Conservation (phyloP, 2,113 vertebrate genomes). For the Vanacampus margaritifer region DNA sequence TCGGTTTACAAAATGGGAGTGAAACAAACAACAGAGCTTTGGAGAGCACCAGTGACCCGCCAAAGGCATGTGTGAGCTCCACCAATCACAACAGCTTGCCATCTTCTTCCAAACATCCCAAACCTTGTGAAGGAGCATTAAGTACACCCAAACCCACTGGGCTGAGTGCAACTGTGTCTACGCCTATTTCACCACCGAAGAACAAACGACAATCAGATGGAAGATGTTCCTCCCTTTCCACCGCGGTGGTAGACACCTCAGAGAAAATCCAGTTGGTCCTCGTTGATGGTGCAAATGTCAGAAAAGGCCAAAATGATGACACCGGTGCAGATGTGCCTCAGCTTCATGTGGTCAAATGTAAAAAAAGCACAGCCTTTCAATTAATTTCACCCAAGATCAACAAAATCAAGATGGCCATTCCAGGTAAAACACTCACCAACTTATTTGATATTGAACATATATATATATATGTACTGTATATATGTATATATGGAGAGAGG, state of each 20-base stretch:
- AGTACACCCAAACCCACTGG: slow-evolving; percentile 6
- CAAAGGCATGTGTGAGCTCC: slow-evolving; percentile 12
- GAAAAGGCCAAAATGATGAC: slow-evolving; percentile 39
- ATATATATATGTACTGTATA: too few relatives aligned
- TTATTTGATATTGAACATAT: background rate
- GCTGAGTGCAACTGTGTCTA: background rate
- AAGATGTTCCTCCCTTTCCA: slow-evolving; percentile 63
- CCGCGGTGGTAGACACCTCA: slow-evolving; percentile 66
- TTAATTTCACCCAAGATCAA: slow-evolving; percentile 79
- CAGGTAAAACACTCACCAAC: slow-evolving; percentile 73
- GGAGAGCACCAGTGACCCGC: slow-evolving; percentile 6
- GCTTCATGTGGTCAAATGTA: slow-evolving; percentile 77
- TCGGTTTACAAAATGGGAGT: slow-evolving; percentile 18
- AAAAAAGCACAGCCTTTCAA: slow-evolving; percentile 72
- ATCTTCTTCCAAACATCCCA: slow-evolving; percentile 9
- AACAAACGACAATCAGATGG: slow-evolving; percentile 38
- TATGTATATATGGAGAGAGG: background rate
- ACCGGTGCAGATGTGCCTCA: slow-evolving; percentile 58
- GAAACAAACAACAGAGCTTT: slow-evolving; percentile 7
- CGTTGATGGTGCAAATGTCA: slow-evolving; percentile 55
- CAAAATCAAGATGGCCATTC: slow-evolving; percentile 60
- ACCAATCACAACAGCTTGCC: slow-evolving; percentile 16
- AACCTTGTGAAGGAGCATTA: slow-evolving; percentile 22
- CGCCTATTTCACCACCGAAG: background rate
- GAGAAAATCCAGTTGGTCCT: slow-evolving; percentile 79